Evolutionary conservation across 2,888 invertebrate species (phyloP), one percentile per base, ranked within the genome.

Genomic region (Noctuana brunneofusca): DNA sequence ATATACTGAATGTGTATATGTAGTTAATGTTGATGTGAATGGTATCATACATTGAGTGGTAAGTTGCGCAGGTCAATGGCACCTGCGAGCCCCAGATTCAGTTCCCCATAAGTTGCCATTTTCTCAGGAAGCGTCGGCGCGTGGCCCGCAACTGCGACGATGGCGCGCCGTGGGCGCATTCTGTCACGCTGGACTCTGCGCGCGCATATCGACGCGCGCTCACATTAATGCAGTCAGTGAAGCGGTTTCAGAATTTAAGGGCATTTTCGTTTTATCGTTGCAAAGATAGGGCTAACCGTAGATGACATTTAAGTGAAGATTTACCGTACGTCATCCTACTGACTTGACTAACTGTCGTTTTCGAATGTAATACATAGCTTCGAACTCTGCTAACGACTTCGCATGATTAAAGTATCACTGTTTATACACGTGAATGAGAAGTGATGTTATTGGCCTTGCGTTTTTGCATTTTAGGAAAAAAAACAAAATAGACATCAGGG

Each of bases 61-160:
- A 83, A 78, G 83, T 82, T 82, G 80, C 71, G 71, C 72, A 77
- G 89, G 88, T 90, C 88, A 88, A 82, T 82, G 87, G 84, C 88
- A 87, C 87, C 81, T 78, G 81, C 69, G 79, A 86, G 83, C 76
- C 83, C 85, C 87, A 87, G 88, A 87, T 89, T 89, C 84, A 86
- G 82, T 87, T 87, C 86, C 87, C 86, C 83, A 84, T 88, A 89
- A 89, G 83, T 89, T 87, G 89, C 87, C 81, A 88, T 89, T 89
- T 89, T 90, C 89, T 87, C 84, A 86, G 87, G 90, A 90, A 89
- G 83, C 83, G 80, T 72, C 68, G 73, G 68, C 70, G 75, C 73
- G 69, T 71, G 69, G 71, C 66, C 65, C 68, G 68, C 70, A 65
- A 66, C 64, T 64, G 66, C 69, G 71, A 68, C 64, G 71, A 63